These are phyloP conservation scores for Danionella dracula DNA, from an alignment of 2,797 vertebrate species.

Conservation along the genomic window DNA sequence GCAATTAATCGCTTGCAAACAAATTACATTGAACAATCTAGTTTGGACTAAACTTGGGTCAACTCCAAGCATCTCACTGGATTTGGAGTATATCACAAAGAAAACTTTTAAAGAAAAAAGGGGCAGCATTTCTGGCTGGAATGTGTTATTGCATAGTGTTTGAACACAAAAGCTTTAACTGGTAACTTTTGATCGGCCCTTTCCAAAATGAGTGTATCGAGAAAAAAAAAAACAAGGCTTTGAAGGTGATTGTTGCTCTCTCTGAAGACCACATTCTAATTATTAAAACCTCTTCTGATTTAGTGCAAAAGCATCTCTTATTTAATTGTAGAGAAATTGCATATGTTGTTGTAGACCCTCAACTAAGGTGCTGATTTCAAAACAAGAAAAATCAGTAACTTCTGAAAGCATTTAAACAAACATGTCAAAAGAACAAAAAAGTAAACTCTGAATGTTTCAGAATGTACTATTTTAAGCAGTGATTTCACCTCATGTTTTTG, in stretches of 20 bases:
- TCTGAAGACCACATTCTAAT: constrained; percentile 17
- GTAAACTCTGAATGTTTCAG: not conserved
- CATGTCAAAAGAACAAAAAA: constrained; percentile 18
- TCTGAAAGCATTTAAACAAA: constrained; percentile 40
- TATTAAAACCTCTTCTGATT: constrained; percentile 34
- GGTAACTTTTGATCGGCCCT: not conserved
- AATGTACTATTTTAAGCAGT: constrained; percentile 4
- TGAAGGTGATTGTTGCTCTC: constrained; percentile 1
- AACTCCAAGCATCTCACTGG: not conserved
- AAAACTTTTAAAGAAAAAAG: not conserved
- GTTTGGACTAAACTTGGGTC: too few species aligned
- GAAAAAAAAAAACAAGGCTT: constrained; percentile 7
- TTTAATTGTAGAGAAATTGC: constrained; percentile 57
- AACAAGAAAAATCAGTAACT: constrained; percentile 50
- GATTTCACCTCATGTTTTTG: not conserved
- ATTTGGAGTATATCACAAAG: not conserved
- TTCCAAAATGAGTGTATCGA: not conserved
- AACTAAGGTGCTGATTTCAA: constrained; percentile 72
- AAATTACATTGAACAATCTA: too few species aligned
- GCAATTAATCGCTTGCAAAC: too few species aligned
- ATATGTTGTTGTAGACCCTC: constrained; percentile 58
- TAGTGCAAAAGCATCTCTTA: constrained; percentile 71
- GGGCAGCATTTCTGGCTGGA: constrained; percentile 10
- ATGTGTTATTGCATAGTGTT: constrained; percentile 42
- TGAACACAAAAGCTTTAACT: constrained; percentile 9